These are phyloP conservation scores for Belonocnema kinseyi DNA, from an alignment of 1,140 invertebrate genomes.

Conservation along the genomic window DNA sequence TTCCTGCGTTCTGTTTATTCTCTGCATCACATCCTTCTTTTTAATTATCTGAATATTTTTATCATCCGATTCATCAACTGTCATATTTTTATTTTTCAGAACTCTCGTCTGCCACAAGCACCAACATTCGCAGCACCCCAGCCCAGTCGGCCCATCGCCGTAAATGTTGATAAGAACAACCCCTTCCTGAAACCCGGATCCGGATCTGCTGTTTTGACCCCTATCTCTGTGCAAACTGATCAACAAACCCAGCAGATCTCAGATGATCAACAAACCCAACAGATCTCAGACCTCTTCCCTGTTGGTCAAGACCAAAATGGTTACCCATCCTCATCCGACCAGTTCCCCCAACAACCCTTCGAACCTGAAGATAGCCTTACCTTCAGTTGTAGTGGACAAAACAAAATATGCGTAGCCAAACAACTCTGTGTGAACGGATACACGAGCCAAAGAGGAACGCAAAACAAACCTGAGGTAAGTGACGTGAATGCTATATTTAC, in stretches of 20 bases:
- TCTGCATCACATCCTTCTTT: no score
- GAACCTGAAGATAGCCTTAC: conserved; percentile 44
- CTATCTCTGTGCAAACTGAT: conserved; percentile 30
- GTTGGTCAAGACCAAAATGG: conserved; percentile 29
- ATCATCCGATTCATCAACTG: neutral
- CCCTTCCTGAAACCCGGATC: conserved; percentile 47
- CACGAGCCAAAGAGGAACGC: conserved; percentile 72
- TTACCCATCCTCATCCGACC: neutral
- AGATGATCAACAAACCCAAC: conserved; percentile 34
- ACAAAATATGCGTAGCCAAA: conserved; percentile 77
- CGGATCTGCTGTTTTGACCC: conserved; percentile 45
- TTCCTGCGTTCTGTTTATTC: no score
- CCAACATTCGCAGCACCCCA: neutral
- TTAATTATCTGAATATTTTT: no score
- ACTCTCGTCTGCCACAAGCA: neutral
- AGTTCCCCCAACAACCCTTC: conserved; percentile 26
- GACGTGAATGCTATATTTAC: neutral
- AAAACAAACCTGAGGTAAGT: conserved; percentile 65
- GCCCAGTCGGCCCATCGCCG: neutral
- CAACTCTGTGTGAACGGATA: conserved; percentile 78
- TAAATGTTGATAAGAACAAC: conserved; percentile 39
- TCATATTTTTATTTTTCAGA: neutral
- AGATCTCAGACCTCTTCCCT: conserved; percentile 30
- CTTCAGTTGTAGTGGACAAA: conserved; percentile 72
- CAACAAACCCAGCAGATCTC: conserved; percentile 34